phyloP scores from a whole-genome alignment of 2,888 invertebrate genomes.

The Phania funesta region DNA sequence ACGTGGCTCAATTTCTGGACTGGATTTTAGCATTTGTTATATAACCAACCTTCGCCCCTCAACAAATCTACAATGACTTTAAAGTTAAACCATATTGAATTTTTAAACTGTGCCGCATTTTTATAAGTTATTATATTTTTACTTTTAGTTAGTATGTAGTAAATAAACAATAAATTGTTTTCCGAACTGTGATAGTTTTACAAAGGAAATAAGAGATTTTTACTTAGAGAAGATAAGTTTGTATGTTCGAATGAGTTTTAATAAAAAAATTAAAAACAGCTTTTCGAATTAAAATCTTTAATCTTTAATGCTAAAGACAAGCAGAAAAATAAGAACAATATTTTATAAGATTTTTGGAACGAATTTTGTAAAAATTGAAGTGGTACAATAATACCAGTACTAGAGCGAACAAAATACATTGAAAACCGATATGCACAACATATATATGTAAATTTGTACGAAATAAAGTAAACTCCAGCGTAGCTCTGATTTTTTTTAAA shows the following conservation, averaged over 20 bases:
- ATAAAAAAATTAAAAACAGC: background rate
- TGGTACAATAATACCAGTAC: no score
- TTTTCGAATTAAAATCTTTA: background rate
- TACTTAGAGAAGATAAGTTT: background rate
- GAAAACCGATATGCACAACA: no score
- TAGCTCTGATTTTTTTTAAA: no score
- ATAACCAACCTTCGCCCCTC: constrained; percentile 24
- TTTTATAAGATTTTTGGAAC: background rate
- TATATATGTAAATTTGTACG: no score
- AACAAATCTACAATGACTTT: background rate
- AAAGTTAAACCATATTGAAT: background rate
- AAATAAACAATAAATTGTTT: constrained; percentile 1
- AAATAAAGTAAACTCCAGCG: no score
- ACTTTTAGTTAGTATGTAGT: constrained; percentile 45
- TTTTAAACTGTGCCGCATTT: no score
- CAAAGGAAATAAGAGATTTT: background rate
- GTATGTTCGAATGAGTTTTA: background rate
- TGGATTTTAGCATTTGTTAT: constrained; percentile 81
- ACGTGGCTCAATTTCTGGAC: constrained; percentile 82
- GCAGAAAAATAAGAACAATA: no score
- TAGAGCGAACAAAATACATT: no score
- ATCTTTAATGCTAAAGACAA: background rate
- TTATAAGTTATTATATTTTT: no score
- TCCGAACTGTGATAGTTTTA: constrained; percentile 60
- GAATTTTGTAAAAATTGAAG: background rate